A percentile compares a stretch with the other conserved stretches of the same genome.
These are phyloP conservation scores for Myocastor coypus DNA, from an alignment of 2,113 vertebrate species.

Conservation along the genomic window DNA sequence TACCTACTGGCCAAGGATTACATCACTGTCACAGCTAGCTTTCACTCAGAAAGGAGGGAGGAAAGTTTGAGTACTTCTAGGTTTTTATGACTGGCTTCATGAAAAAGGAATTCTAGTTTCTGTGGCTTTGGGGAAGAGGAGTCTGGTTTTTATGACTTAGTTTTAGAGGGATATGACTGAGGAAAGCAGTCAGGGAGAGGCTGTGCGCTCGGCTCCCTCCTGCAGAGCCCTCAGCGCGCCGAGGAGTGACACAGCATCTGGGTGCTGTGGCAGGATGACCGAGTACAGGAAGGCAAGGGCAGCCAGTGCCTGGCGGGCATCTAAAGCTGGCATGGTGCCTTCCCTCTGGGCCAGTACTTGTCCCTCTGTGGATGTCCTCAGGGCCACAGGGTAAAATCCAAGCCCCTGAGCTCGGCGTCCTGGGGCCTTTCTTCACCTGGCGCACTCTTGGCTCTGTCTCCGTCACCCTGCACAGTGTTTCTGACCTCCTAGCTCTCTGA, in stretches of 20 bases:
- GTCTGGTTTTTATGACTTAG: background rate
- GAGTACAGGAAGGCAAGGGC: background rate
- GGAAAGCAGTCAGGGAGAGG: background rate
- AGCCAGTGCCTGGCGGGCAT: background rate
- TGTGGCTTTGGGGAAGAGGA: background rate
- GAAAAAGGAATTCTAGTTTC: background rate
- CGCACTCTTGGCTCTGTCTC: background rate
- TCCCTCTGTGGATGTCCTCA: background rate
- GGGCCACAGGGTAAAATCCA: background rate
- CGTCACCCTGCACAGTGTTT: background rate
- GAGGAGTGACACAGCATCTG: rapidly evolving
- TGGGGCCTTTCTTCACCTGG: background rate
- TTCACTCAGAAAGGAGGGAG: background rate
- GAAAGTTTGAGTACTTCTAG: background rate
- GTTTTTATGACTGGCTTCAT: background rate
- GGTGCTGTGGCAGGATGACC: background rate
- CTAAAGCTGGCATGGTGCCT: background rate
- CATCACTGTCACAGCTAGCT: background rate
- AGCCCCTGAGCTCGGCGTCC: background rate
- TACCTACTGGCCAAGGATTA: background rate
- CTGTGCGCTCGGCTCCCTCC: background rate
- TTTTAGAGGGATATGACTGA: background rate
- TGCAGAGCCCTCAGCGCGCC: background rate
- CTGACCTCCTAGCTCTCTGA: background rate
- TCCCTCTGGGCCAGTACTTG: background rate